These are phyloP conservation scores for Boulengeromyrus knoepffleri DNA, from an alignment of 2,113 vertebrate species.

Conservation along the genomic window DNA sequence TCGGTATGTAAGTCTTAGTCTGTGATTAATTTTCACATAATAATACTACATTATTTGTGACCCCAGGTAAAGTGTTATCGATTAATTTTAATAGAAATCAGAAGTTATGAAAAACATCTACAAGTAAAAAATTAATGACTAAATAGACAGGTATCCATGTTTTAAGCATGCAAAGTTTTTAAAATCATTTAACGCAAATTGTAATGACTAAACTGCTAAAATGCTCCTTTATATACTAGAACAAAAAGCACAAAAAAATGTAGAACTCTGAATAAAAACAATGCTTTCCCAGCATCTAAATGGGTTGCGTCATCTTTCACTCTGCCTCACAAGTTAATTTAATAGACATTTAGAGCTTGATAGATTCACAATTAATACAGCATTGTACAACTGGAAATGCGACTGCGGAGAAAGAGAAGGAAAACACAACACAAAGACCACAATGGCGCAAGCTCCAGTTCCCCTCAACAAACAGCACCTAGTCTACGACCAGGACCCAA, in stretches of 20 bases:
- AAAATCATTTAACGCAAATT: background rate
- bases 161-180: background rate
- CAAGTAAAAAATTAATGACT: background rate
- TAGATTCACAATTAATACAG: conserved; percentile 16
- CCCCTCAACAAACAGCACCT: conserved; percentile 22
- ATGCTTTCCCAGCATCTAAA: conserved; percentile 7
- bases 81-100: background rate
- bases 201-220: background rate
- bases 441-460: background rate
- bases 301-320: conserved; percentile 13
- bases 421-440: conserved; percentile 12
- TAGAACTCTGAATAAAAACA: background rate
- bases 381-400: conserved; percentile 17
- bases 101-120: background rate
- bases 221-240: background rate
- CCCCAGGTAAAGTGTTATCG: background rate
- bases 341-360: conserved; percentile 15
- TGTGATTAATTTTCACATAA: background rate
- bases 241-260: background rate
- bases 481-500: conserved; percentile 7
- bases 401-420: background rate
- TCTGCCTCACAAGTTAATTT: conserved; percentile 3
- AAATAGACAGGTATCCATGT: background rate
- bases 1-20: background rate
- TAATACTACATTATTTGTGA: background rate